phyloP scores from a whole-genome alignment of 1,140 invertebrate genomes.

The Agrypnia vestita region DNA sequence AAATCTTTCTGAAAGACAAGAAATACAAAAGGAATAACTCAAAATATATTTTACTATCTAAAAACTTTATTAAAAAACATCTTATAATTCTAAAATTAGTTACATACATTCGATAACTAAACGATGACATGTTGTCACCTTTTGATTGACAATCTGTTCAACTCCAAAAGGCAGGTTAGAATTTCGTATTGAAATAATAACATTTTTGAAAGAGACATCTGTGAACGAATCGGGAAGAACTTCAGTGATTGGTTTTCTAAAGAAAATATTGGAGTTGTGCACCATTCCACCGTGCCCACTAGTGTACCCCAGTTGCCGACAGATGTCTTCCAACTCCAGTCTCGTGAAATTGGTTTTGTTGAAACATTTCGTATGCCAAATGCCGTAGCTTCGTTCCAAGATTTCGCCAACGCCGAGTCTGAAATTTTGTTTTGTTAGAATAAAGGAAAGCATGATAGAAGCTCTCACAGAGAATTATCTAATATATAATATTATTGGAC shows the following conservation, averaged over 20 bases:
- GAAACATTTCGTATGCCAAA: slow-evolving; percentile 77
- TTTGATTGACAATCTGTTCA: slow-evolving; percentile 16
- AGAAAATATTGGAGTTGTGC: background rate
- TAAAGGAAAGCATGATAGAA: background rate
- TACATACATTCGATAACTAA: slow-evolving; percentile 53
- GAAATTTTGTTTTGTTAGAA: too few species aligned
- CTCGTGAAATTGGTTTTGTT: slow-evolving; percentile 45
- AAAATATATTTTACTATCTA: background rate
- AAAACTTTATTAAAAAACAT: background rate
- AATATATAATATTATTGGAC: too few species aligned
- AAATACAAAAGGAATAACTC: background rate
- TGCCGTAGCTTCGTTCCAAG: slow-evolving; percentile 71
- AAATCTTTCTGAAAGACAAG: too few species aligned
- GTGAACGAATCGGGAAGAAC: slow-evolving; percentile 52
- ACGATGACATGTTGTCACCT: slow-evolving; percentile 44
- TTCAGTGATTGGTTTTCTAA: slow-evolving; percentile 26
- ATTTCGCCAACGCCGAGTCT: slow-evolving; percentile 73
- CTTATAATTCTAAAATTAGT: slow-evolving; percentile 21
- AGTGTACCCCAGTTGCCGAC: slow-evolving; percentile 44
- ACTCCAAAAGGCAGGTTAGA: slow-evolving; percentile 32
- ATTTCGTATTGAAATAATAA: slow-evolving; percentile 45
- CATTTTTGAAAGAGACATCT: slow-evolving; percentile 52
- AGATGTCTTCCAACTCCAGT: slow-evolving; percentile 55
- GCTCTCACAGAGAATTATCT: too few species aligned
- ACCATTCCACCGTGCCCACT: slow-evolving; percentile 54